Evolutionary conservation across 2,888 invertebrate genomes (phyloP).

Genomic region (Coleophora deauratella): DNA sequence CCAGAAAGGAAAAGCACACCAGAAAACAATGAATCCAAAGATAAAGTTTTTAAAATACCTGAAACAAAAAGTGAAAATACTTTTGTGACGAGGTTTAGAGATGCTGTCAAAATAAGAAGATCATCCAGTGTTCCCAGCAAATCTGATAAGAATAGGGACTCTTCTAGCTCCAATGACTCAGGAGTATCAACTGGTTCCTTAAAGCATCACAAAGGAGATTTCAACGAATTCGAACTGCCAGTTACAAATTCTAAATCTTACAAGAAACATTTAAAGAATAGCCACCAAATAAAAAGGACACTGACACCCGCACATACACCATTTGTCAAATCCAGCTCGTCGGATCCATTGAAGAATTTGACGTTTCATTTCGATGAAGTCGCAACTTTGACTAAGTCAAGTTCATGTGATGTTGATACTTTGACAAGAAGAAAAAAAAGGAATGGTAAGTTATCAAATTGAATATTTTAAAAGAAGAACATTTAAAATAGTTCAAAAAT

Average conservation of each 20-base stretch:
- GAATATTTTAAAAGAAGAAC: too few relatives aligned
- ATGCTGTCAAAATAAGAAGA: conserved; percentile 76
- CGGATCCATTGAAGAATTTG: conserved; percentile 76
- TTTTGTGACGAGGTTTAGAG: conserved; percentile 59
- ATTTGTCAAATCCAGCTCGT: conserved; percentile 77
- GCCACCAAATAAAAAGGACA: conserved; percentile 57
- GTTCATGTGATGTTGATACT: conserved; percentile 77
- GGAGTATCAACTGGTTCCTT: conserved; percentile 80
- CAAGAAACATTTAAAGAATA: conserved; percentile 58
- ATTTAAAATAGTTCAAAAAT: too few relatives aligned
- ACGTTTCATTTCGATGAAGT: conserved; percentile 78
- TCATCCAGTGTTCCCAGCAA: conserved; percentile 82
- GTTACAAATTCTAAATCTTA: conserved; percentile 63
- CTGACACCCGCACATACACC: conserved; percentile 67
- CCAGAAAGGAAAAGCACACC: conserved; percentile 26
- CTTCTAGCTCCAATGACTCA: conserved; percentile 81
- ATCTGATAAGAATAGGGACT: conserved; percentile 79
- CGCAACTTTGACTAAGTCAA: conserved; percentile 74
- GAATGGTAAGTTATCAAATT: conserved; percentile 37
- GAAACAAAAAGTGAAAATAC: conserved; percentile 57
- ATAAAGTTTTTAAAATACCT: conserved; percentile 52
- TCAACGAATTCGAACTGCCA: conserved; percentile 75
- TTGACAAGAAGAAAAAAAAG: conserved; percentile 68
- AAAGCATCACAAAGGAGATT: conserved; percentile 76
- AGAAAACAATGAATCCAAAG: conserved; percentile 36